Percentiles rank a stretch among this genome's conserved stretches.
These are phyloP conservation scores for Antheraea mylitta DNA, from an alignment of 1,140 invertebrate species.

Conservation along the genomic window DNA sequence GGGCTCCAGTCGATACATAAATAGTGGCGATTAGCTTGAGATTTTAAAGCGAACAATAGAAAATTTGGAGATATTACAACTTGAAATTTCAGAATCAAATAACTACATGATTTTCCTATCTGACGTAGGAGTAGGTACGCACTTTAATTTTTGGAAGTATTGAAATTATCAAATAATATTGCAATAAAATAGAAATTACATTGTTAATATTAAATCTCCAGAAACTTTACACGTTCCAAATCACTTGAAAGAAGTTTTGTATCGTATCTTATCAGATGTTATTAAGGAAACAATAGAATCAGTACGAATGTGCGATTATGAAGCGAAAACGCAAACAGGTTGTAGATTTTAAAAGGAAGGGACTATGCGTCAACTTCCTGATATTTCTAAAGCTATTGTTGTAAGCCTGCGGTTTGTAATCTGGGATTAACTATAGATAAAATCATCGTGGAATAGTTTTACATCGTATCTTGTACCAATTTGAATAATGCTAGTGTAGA, in stretches of 20 bases:
- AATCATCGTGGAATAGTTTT: neutral
- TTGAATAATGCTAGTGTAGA: neutral
- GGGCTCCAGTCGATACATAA: too few relatives aligned
- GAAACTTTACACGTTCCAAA: neutral
- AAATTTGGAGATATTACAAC: too few relatives aligned
- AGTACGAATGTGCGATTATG: neutral
- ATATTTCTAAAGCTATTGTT: neutral
- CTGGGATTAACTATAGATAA: conserved; percentile 1
- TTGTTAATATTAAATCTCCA: neutral
- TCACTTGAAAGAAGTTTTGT: neutral
- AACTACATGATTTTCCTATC: too few relatives aligned
- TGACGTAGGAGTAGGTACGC: too few relatives aligned
- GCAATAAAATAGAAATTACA: too few relatives aligned
- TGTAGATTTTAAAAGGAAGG: neutral
- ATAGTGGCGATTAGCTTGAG: neutral
- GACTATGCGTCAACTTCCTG: conserved; percentile 10
- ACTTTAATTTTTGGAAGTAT: too few relatives aligned
- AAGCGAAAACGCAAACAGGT: neutral
- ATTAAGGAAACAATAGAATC: conserved; percentile 4
- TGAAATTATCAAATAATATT: too few relatives aligned
- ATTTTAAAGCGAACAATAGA: too few relatives aligned
- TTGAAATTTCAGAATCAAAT: too few relatives aligned
- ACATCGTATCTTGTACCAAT: neutral
- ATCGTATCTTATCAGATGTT: neutral
- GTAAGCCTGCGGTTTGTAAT: neutral